These are phyloP conservation scores for Rotaria magnacalcarata DNA, from an alignment of 2,888 invertebrate species.

Conservation along the genomic window DNA sequence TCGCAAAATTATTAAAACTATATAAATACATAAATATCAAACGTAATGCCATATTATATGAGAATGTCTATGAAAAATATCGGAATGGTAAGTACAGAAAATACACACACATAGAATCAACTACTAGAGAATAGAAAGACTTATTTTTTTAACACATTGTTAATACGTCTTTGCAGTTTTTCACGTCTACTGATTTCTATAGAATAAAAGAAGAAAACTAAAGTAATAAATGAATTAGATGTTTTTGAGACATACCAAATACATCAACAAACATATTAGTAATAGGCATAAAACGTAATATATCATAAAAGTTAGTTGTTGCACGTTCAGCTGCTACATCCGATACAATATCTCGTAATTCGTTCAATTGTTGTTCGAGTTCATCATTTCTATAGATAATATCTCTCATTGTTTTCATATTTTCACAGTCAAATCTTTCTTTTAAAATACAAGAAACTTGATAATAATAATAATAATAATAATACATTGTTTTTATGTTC, in stretches of 20 bases:
- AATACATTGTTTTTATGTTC: background rate
- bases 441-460: background rate
- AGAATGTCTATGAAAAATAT: background rate
- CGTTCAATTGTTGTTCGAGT: background rate
- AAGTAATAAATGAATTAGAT: too few relatives aligned
- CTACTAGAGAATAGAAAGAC: too few relatives aligned
- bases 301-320: background rate
- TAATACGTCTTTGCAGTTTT: background rate
- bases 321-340: background rate
- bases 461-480: too few relatives aligned
- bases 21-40: background rate
- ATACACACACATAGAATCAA: background rate
- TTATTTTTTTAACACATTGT: background rate
- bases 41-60: background rate
- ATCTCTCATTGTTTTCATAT: slow-evolving; percentile 12
- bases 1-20: background rate
- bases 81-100: background rate
- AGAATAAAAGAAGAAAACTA: background rate
- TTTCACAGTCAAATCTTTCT: slow-evolving; percentile 13
- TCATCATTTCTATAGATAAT: background rate
- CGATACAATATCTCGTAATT: background rate
- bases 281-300: background rate
- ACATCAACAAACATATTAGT: background rate
- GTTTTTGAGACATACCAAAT: background rate
- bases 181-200: background rate